A percentile compares a stretch with the other conserved stretches of the same genome.
Evolutionary conservation across 2,113 vertebrate genomes (phyloP).

Genomic region (Carassius gibelio): DNA sequence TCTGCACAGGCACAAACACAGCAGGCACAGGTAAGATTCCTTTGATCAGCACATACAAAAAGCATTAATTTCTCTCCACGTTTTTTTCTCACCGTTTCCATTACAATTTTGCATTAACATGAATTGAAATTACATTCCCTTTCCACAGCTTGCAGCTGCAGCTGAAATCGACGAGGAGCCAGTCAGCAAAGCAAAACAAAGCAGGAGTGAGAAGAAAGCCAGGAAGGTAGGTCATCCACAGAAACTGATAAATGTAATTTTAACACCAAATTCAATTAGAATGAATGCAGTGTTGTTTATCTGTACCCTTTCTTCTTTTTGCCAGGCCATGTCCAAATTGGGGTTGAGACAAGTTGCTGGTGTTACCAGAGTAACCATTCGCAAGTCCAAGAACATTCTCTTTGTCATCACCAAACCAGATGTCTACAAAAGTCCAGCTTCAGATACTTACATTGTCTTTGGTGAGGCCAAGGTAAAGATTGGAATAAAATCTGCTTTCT

Average conservation of each 20-base stretch:
- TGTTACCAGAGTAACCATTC: constrained; percentile 96
- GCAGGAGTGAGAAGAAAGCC: constrained; percentile 98
- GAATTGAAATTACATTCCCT: neutral
- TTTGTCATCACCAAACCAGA: constrained; percentile 99
- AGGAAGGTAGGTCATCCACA: constrained; percentile 82
- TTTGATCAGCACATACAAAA: neutral
- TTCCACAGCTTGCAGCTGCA: constrained; percentile 88
- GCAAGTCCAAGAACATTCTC: constrained; percentile 98
- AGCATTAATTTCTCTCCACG: neutral
- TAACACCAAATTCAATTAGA: neutral
- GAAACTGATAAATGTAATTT: neutral
- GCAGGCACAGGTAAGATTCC: constrained; percentile 87
- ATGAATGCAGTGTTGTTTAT: neutral
- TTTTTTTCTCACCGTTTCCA: neutral
- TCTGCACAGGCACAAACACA: constrained; percentile 94
- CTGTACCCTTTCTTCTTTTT: constrained; percentile 1
- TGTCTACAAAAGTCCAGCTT: constrained; percentile 97
- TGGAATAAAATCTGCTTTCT: neutral
- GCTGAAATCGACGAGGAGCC: constrained; percentile 98
- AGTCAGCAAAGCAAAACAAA: constrained; percentile 99
- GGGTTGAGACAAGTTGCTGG: constrained; percentile 97
- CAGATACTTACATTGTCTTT: constrained; percentile 98
- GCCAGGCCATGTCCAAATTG: constrained; percentile 96
- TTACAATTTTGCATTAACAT: neutral
- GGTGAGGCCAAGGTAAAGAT: constrained; percentile 91